These are phyloP conservation scores for Neoniphon sammara DNA, from an alignment of 2,797 vertebrate species.

Conservation along the genomic window DNA sequence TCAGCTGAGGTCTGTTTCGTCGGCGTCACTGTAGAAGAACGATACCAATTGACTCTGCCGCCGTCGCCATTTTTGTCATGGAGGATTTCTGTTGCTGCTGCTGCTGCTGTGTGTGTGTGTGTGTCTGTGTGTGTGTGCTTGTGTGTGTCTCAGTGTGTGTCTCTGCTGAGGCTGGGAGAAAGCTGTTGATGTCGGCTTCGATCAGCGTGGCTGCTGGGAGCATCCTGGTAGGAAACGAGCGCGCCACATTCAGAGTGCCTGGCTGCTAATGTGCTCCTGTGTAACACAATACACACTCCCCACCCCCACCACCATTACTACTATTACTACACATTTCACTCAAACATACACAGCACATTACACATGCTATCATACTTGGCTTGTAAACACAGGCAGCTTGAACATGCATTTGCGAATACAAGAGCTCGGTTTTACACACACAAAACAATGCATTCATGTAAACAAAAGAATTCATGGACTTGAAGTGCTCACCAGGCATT, in stretches of 20 bases:
- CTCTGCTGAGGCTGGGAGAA: conserved; percentile 23
- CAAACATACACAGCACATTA: conserved; percentile 30
- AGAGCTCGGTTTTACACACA: conserved; percentile 7
- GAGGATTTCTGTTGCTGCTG: conserved; percentile 38
- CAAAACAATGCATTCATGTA: neutral
- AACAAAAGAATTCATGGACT: too few species aligned
- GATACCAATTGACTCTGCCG: conserved; percentile 52
- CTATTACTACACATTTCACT: conserved; percentile 37
- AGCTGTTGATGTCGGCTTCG: conserved; percentile 62
- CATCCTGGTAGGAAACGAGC: conserved; percentile 62
- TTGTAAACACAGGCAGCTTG: conserved; percentile 9
- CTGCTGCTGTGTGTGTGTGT: conserved; percentile 28
- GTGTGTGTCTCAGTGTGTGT: conserved; percentile 21
- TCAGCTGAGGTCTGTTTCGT: conserved; percentile 36
- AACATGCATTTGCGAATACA: conserved; percentile 5
- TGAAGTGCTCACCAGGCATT: neutral
- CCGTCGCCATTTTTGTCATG: conserved; percentile 37
- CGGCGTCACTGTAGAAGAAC: conserved; percentile 46
- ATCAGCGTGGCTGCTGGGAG: conserved; percentile 62
- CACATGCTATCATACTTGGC: conserved; percentile 9
- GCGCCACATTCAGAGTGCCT: conserved; percentile 55
- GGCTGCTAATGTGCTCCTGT: conserved; percentile 72
- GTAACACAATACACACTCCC: conserved; percentile 67
- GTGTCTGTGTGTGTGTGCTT: conserved; percentile 15
- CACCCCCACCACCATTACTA: conserved; percentile 21